These are phyloP conservation scores for Apotomis turbidana DNA, from an alignment of 2,888 invertebrate genomes.

Conservation along the genomic window DNA sequence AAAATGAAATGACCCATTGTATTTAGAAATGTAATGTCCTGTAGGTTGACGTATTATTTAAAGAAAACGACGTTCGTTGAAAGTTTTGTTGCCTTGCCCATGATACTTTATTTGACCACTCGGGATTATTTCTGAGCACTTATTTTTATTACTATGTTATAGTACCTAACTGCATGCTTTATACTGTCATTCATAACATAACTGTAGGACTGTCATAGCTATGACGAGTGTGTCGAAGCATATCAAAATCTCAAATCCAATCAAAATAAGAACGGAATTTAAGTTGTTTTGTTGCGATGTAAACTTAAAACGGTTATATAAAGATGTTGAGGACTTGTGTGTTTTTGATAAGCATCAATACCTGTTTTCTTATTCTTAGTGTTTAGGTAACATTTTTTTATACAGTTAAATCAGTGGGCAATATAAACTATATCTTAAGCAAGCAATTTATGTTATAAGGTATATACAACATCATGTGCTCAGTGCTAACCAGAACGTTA, in stretches of 20 bases:
- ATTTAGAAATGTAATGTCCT: constrained; percentile 56
- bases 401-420: constrained; percentile 55
- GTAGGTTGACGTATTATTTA: not conserved
- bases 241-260: too few relatives aligned
- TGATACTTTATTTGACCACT: constrained; percentile 2
- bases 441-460: constrained; percentile 37
- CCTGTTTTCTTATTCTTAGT: constrained; percentile 64
- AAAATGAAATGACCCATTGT: constrained; percentile 43
- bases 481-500: constrained; percentile 43
- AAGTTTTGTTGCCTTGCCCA: not conserved
- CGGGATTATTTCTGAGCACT: constrained; percentile 1
- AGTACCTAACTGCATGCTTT: not conserved
- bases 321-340: not conserved
- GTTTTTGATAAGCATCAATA: not conserved
- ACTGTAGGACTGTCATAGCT: not conserved
- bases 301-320: not conserved
- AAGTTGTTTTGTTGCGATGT: not conserved
- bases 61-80: constrained; percentile 4
- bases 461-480: constrained; percentile 20
- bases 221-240: constrained; percentile 2
- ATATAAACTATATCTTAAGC: constrained; percentile 37
- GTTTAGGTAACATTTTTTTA: constrained; percentile 73
- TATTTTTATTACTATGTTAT: not conserved
- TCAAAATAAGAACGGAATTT: not conserved
- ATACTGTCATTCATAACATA: too few relatives aligned